phyloP scores from a whole-genome alignment of 2,797 vertebrate genomes.

The Enteromius fasciolatus region DNA sequence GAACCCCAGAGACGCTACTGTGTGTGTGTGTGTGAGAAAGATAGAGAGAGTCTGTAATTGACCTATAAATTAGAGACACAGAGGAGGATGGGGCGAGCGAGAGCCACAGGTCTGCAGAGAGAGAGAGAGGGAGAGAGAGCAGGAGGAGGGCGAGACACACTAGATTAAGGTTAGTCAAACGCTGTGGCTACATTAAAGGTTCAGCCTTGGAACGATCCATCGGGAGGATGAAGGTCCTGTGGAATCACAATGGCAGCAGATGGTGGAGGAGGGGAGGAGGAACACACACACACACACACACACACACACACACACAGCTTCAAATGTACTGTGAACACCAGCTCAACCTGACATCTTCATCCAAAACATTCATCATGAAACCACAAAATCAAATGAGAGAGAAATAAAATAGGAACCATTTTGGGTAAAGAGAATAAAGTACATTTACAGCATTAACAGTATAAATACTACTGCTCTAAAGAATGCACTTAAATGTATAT shows the following conservation, averaged over 20 bases:
- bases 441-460: neutral
- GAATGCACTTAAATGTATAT: neutral
- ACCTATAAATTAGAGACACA: constrained; percentile 82
- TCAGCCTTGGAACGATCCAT: constrained; percentile 93
- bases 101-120: constrained; percentile 45
- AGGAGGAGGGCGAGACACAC: constrained; percentile 45
- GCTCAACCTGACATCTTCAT: constrained; percentile 37
- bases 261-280: constrained; percentile 69
- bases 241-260: constrained; percentile 96
- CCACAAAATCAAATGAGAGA: neutral
- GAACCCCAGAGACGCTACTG: constrained; percentile 24
- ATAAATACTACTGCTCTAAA: neutral
- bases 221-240: constrained; percentile 77
- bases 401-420: neutral
- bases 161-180: constrained; percentile 74
- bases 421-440: neutral
- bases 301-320: constrained; percentile 61
- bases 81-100: constrained; percentile 67
- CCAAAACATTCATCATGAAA: neutral
- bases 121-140: constrained; percentile 71
- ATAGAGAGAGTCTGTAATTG: constrained; percentile 79
- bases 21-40: neutral
- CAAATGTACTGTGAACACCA: constrained; percentile 85
- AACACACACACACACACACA: constrained; percentile 6
- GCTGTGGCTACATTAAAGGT: constrained; percentile 79